Percentiles rank a stretch among this genome's conserved stretches.
These are phyloP conservation scores for Falcunculus frontatus DNA, from an alignment of 2,113 vertebrate genomes.

Conservation along the genomic window DNA sequence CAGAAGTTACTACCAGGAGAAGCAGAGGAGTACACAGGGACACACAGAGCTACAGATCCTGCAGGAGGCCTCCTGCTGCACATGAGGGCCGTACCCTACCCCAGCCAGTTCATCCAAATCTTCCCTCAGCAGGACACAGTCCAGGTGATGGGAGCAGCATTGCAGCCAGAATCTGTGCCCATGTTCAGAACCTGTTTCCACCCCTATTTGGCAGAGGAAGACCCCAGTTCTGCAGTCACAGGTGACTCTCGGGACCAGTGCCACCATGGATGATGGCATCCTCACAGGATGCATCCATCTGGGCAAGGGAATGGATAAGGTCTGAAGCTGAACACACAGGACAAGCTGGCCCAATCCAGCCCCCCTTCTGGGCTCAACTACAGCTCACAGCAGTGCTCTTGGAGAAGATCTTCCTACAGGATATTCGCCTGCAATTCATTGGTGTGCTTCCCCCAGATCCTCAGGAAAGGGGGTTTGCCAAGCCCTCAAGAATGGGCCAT, in stretches of 20 bases:
- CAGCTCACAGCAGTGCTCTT: not conserved
- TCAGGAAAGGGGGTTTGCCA: not conserved
- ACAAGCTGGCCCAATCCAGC: not conserved
- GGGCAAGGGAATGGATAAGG: not conserved
- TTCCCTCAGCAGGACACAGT: not conserved
- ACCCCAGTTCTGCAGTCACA: not conserved
- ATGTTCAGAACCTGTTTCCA: not conserved
- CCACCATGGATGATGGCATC: accelerated
- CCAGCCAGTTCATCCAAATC: not conserved
- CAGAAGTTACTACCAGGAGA: not conserved
- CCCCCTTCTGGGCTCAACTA: not conserved
- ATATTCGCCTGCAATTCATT: not conserved
- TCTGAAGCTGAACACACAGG: not conserved
- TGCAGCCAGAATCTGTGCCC: not conserved
- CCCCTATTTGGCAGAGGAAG: not conserved
- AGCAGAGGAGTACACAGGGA: not conserved
- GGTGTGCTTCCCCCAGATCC: not conserved
- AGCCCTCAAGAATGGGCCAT: not conserved
- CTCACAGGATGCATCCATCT: not conserved
- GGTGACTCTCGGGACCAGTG: not conserved
- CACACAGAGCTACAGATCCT: not conserved
- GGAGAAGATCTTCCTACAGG: not conserved
- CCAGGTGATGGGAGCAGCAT: not conserved
- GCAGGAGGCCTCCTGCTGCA: not conserved
- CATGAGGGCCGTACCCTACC: accelerated